phyloP scores from a whole-genome alignment of 2,888 invertebrate genomes.

The Blastobasis adustella region DNA sequence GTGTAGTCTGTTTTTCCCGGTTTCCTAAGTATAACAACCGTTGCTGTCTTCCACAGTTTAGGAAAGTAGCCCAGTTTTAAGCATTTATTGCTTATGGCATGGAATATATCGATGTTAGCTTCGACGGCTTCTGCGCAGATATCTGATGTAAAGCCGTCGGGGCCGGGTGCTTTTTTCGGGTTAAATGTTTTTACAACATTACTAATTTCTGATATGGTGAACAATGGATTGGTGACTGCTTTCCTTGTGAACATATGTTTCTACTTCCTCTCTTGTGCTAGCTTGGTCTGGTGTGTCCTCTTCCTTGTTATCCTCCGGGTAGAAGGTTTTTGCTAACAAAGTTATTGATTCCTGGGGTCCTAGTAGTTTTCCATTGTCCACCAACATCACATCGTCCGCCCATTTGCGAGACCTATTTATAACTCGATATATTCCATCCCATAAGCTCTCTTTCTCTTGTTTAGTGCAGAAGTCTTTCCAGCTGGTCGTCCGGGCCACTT shows the following conservation, averaged over 20 bases:
- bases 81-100: conserved; percentile 10
- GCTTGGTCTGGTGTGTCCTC: conserved; percentile 4
- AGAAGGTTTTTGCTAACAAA: conserved; percentile 10
- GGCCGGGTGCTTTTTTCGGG: conserved; percentile 11
- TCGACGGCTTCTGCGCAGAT: conserved; percentile 4
- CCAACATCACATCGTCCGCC: too few relatives aligned
- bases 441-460: too few relatives aligned
- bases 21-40: conserved; percentile 6
- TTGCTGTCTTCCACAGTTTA: conserved; percentile 9
- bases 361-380: too few relatives aligned
- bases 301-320: neutral
- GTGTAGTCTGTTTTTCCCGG: conserved; percentile 6
- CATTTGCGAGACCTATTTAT: too few relatives aligned
- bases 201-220: too few relatives aligned
- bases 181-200: conserved; percentile 2
- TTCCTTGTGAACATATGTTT: too few relatives aligned
- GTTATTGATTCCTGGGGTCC: conserved; percentile 6
- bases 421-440: too few relatives aligned
- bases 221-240: too few relatives aligned
- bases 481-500: too few relatives aligned
- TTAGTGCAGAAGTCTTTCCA: too few relatives aligned
- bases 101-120: neutral
- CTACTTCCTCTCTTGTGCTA: too few relatives aligned
- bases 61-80: conserved; percentile 7
- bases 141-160: conserved; percentile 10